phyloP scores from a whole-genome alignment of 1,140 invertebrate genomes.

The Leptinotarsa undecemlineata region DNA sequence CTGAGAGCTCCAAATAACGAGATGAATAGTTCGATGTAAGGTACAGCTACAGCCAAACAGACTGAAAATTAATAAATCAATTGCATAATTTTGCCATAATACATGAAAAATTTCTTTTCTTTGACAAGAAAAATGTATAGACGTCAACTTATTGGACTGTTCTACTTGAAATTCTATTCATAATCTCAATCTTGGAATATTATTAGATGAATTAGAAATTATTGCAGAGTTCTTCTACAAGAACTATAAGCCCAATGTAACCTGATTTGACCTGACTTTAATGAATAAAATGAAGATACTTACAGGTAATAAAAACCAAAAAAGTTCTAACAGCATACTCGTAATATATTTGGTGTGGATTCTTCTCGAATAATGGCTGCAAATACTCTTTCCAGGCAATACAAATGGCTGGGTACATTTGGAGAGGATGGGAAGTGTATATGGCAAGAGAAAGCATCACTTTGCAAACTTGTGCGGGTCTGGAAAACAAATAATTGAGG shows the following conservation, averaged over 20 bases:
- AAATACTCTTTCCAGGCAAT: slow-evolving; percentile 81
- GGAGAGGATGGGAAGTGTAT: slow-evolving; percentile 81
- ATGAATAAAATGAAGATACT: slow-evolving; percentile 55
- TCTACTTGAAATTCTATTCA: too few relatives aligned
- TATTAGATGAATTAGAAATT: too few relatives aligned
- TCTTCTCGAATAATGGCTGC: slow-evolving; percentile 53
- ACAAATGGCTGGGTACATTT: slow-evolving; percentile 86
- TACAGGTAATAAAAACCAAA: slow-evolving; percentile 77
- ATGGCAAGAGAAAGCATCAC: slow-evolving; percentile 78
- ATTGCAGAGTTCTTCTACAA: too few relatives aligned
- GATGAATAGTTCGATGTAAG: slow-evolving; percentile 85
- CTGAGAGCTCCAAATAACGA: slow-evolving; percentile 87
- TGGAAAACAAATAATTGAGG: slow-evolving; percentile 53
- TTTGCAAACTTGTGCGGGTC: slow-evolving; percentile 74
- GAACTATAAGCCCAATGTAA: too few relatives aligned
- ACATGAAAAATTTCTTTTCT: too few relatives aligned
- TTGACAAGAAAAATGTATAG: too few relatives aligned
- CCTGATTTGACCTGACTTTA: too few relatives aligned
- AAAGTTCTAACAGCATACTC: slow-evolving; percentile 71
- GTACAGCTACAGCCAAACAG: slow-evolving; percentile 75
- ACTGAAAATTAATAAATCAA: slow-evolving; percentile 59
- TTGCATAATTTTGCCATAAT: too few relatives aligned
- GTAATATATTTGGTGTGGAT: slow-evolving; percentile 56
- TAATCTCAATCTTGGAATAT: too few relatives aligned
- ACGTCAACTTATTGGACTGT: too few relatives aligned